Evolutionary conservation across 2,888 invertebrate species (phyloP).

Genomic region (Brenthis hecate): DNA sequence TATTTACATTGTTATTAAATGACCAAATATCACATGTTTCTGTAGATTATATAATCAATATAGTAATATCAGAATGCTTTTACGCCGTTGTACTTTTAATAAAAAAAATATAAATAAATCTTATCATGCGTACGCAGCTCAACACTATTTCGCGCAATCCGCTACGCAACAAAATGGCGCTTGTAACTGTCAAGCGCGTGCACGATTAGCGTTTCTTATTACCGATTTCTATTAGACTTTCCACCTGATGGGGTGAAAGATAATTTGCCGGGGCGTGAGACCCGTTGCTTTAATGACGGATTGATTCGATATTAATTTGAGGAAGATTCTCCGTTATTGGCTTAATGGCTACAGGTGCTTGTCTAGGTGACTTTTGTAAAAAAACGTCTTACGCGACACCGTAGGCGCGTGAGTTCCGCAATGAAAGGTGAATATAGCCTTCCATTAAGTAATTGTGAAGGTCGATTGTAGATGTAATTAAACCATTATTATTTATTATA

Average conservation of each 20-base stretch:
- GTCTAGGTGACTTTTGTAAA: conserved; percentile 55
- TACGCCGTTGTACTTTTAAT: background rate
- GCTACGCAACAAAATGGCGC: conserved; percentile 64
- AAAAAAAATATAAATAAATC: conserved; percentile 1
- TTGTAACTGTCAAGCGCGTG: conserved; percentile 61
- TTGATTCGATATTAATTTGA: conserved; percentile 81
- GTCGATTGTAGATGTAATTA: conserved; percentile 2
- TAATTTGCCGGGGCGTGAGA: conserved; percentile 77
- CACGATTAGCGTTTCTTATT: conserved; percentile 78
- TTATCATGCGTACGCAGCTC: conserved; percentile 24
- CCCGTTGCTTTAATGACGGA: conserved; percentile 74
- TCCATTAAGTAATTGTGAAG: conserved; percentile 22
- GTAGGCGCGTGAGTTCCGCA: conserved; percentile 39
- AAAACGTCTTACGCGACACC: conserved; percentile 43
- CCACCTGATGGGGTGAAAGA: conserved; percentile 79
- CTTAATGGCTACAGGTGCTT: conserved; percentile 59
- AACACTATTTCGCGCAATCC: conserved; percentile 46
- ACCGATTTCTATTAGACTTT: conserved; percentile 81
- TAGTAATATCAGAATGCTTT: too few species aligned
- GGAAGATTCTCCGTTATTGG: conserved; percentile 58
- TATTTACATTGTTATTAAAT: too few species aligned
- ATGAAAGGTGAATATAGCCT: conserved; percentile 30
- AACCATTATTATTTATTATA: too few species aligned
- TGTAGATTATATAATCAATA: too few species aligned
- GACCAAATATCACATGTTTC: too few species aligned